These are phyloP conservation scores for Idaea biselata DNA, from an alignment of 2,888 invertebrate genomes.

Conservation along the genomic window DNA sequence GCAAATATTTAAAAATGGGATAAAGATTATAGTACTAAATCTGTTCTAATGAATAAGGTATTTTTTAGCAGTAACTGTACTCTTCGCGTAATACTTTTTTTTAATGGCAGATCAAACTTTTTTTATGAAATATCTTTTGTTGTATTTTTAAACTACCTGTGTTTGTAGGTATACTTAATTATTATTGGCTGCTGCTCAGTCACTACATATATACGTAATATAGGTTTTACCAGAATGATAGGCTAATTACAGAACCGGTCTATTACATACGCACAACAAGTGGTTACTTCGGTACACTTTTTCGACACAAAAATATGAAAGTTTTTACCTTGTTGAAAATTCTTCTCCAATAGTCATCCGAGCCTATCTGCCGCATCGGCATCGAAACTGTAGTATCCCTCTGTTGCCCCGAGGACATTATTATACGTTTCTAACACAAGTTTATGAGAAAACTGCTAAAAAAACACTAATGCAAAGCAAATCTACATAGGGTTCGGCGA, in stretches of 20 bases:
- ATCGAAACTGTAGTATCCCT: slow-evolving; percentile 65
- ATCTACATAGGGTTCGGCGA: slow-evolving; percentile 16
- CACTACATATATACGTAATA: too few relatives aligned
- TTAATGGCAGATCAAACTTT: too few relatives aligned
- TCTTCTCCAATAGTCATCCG: slow-evolving; percentile 74
- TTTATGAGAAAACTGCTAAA: slow-evolving; percentile 12
- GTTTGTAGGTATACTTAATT: neutral
- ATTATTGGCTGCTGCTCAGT: neutral
- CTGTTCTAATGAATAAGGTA: too few relatives aligned
- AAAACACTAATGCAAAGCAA: neutral
- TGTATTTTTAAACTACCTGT: too few relatives aligned
- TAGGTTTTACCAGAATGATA: neutral
- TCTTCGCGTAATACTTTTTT: too few relatives aligned
- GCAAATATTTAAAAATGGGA: too few relatives aligned
- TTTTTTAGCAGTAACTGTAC: too few relatives aligned
- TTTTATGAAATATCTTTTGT: too few relatives aligned
- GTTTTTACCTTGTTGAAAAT: slow-evolving; percentile 73
- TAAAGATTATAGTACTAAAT: too few relatives aligned
- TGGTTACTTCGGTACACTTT: neutral
- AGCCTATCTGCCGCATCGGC: slow-evolving; percentile 68
- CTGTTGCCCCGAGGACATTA: slow-evolving; percentile 60
- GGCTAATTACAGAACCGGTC: neutral
- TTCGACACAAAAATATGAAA: neutral
- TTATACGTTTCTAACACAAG: slow-evolving; percentile 22
- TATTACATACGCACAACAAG: slow-evolving; percentile 1